phyloP scores from a whole-genome alignment of 2,888 invertebrate genomes.

The Poecilus cupreus region DNA sequence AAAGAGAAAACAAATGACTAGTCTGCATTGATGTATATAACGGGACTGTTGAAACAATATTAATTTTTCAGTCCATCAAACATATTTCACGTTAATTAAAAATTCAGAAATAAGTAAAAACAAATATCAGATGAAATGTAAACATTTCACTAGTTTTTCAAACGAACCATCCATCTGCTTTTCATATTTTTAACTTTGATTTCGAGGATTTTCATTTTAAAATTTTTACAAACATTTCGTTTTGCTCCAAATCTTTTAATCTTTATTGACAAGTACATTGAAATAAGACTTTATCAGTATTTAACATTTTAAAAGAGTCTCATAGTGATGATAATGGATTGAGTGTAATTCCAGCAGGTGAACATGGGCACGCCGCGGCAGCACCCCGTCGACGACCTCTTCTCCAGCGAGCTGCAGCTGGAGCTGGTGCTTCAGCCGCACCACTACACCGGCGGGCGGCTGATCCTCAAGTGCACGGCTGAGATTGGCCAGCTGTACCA shows the following conservation, averaged over 20 bases:
- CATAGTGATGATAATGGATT: too few species aligned
- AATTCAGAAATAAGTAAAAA: neutral
- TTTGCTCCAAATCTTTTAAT: neutral
- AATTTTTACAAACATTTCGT: neutral
- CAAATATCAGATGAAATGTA: conserved; percentile 21
- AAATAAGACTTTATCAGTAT: too few species aligned
- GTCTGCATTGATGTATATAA: neutral
- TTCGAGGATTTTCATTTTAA: neutral
- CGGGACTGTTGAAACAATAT: neutral
- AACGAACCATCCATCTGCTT: neutral
- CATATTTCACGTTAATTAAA: conserved; percentile 23
- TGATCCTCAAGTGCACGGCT: conserved; percentile 83
- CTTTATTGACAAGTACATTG: too few species aligned
- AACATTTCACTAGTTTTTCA: conserved; percentile 1
- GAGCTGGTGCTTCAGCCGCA: conserved; percentile 76
- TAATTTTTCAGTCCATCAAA: conserved; percentile 13
- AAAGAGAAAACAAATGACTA: too few species aligned
- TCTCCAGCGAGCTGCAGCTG: conserved; percentile 78
- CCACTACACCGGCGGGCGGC: conserved; percentile 78
- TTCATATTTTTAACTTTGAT: conserved; percentile 25
- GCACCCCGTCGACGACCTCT: conserved; percentile 69
- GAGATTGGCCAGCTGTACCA: conserved; percentile 82
- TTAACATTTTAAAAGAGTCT: too few species aligned
- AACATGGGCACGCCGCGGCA: conserved; percentile 50
- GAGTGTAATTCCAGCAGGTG: conserved; percentile 41